Percentiles rank a stretch among this genome's conserved stretches.
Conservation (phyloP, 2,888 invertebrate species). For the Ormyrus labotus region DNA sequence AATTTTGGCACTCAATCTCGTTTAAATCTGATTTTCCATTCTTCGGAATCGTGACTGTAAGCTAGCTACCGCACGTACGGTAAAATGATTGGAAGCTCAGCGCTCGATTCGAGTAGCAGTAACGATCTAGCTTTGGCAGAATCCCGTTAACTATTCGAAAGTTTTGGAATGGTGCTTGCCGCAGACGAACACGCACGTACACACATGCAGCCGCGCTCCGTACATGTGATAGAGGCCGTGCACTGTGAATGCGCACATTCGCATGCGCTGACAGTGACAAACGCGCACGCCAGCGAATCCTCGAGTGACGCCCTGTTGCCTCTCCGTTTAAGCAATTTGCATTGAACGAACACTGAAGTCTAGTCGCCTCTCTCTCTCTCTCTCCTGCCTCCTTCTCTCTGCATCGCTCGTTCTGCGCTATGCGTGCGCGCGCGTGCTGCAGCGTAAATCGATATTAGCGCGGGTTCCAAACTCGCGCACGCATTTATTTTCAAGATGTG, state of each 20-base stretch:
- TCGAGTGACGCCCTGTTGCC: conserved; percentile 56
- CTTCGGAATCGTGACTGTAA: no score
- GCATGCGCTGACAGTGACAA: conserved; percentile 59
- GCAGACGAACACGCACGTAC: no score
- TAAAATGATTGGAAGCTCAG: not conserved
- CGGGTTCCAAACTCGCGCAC: not conserved
- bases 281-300: conserved; percentile 57
- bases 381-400: no score
- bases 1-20: no score
- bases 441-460: conserved; percentile 18
- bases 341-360: conserved; percentile 56
- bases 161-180: not conserved
- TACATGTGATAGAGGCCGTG: conserved; percentile 9
- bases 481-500: conserved; percentile 22
- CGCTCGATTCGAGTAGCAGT: not conserved
- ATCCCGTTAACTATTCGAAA: conserved; percentile 39
- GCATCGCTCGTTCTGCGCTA: no score
- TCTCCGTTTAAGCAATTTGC: conserved; percentile 60
- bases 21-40: no score
- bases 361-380: not conserved
- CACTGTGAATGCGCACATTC: conserved; percentile 46
- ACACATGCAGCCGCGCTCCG: no score
- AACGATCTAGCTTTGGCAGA: conserved; percentile 18
- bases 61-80: not conserved
- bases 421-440: conserved; percentile 1